phyloP scores from a whole-genome alignment of 2,797 vertebrate species.

The Amblyraja radiata region DNA sequence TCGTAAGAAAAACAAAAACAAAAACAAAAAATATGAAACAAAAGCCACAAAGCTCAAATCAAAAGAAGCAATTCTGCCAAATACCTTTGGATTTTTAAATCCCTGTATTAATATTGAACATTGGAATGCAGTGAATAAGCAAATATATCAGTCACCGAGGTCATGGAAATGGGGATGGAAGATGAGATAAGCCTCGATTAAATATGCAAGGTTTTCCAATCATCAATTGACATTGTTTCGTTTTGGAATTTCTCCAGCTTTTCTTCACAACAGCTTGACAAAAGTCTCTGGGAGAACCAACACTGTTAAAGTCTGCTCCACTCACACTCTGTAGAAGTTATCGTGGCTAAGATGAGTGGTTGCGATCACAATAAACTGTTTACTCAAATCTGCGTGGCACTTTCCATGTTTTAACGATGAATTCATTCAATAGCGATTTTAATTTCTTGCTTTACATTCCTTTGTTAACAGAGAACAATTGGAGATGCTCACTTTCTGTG shows the following conservation, averaged over 20 bases:
- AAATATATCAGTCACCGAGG: not conserved
- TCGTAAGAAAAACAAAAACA: too few species aligned
- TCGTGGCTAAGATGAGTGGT: too few species aligned
- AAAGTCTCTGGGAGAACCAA: not conserved
- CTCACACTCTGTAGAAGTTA: not conserved
- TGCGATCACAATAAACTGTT: not conserved
- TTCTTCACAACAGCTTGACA: not conserved
- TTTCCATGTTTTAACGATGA: not conserved
- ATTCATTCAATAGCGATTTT: not conserved
- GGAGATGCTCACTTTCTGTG: not conserved
- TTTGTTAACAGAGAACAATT: not conserved
- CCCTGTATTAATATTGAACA: not conserved
- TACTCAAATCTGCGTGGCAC: not conserved
- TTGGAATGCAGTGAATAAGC: not conserved
- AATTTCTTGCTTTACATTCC: not conserved
- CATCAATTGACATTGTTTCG: not conserved
- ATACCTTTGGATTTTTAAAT: not conserved
- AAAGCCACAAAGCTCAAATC: not conserved
- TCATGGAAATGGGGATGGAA: not conserved
- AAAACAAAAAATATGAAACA: not conserved
- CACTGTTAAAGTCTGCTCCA: not conserved
- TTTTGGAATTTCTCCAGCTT: not conserved
- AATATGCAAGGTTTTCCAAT: slow-evolving; percentile 9
- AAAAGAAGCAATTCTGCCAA: not conserved
- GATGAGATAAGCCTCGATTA: not conserved